Percentiles rank a stretch among this genome's conserved stretches.
Evolutionary conservation across 2,797 vertebrate genomes (phyloP).

Genomic region (Pyrrhura leucotis): DNA sequence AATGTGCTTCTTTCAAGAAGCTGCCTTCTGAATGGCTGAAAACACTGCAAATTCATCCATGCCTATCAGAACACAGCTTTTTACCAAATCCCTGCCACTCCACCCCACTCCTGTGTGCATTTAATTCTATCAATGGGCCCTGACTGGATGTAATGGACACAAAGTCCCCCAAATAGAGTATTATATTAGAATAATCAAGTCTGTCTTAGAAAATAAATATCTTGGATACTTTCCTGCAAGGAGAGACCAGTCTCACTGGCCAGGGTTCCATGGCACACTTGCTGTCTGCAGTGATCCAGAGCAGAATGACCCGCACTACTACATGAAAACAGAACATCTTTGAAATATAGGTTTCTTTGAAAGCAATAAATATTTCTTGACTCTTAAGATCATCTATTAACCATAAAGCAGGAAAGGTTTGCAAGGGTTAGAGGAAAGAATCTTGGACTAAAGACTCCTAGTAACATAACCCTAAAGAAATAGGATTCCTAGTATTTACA

Average conservation of each 20-base stretch:
- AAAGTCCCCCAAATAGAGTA: neutral
- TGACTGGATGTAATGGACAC: slow-evolving; percentile 1
- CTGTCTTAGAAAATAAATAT: slow-evolving; percentile 63
- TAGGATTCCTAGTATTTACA: slow-evolving; percentile 62
- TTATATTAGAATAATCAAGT: slow-evolving; percentile 21
- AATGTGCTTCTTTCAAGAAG: slow-evolving; percentile 61
- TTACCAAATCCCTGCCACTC: slow-evolving; percentile 17
- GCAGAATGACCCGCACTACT: slow-evolving; percentile 28
- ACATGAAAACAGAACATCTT: slow-evolving; percentile 62
- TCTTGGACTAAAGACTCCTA: slow-evolving; percentile 52
- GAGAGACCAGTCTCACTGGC: slow-evolving; percentile 24
- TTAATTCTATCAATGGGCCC: neutral
- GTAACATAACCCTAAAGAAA: slow-evolving; percentile 58
- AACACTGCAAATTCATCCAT: neutral
- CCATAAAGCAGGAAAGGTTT: slow-evolving; percentile 71
- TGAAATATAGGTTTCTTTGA: slow-evolving; percentile 79
- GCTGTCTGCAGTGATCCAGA: slow-evolving; percentile 48
- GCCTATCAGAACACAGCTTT: slow-evolving; percentile 50
- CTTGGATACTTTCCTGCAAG: slow-evolving; percentile 22
- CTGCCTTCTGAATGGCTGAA: slow-evolving; percentile 33
- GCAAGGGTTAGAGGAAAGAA: slow-evolving; percentile 46
- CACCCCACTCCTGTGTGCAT: neutral
- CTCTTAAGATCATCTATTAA: slow-evolving; percentile 69
- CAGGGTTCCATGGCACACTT: slow-evolving; percentile 43
- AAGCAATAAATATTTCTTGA: slow-evolving; percentile 81